Evolutionary conservation across 2,888 invertebrate genomes (phyloP), one percentile per base, ranked within the genome.

Genomic region (Coenonympha arcania): DNA sequence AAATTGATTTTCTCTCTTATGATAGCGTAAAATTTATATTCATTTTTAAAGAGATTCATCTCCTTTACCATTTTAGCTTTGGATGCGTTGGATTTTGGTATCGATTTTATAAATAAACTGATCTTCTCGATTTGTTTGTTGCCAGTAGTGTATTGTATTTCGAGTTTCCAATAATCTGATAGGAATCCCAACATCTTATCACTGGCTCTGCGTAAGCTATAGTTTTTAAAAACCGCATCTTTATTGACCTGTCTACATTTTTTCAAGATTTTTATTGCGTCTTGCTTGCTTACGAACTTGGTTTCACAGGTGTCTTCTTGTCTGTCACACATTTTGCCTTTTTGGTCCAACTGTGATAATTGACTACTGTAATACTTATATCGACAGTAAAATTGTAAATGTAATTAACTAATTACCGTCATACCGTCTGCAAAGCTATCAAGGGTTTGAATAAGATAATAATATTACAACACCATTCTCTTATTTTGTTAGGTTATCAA

Each of bases 101-200:
- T 61, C 2, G 76, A 70, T 67, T 86, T 86, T 16, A 84, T 66
- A 31, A 86, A 86, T 55, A 79, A 85, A 47, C 57, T 54, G 1
- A 76, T 56, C 0, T 59, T 50, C 58, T 66, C 64, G 44, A 39
- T 62, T 33, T 62, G 53, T n/a, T 50, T 55, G 6, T 62, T 55
- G 41, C 62, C 56, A 6, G 56, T 58, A 26, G 66, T 48, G 19
- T 68, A 28, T 45, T 59, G 50, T 9, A 85, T 71, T 63, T 71
- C 64, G 1, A 85, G 59, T 67, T 72, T 84, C 73, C 74, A 79
- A 61, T 85, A 83, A 57, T 86, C 86, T n/a, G 75, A 65, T 20
- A 83, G 56, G 55, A 79, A 85, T 13, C 86, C 86, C 48, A 86
- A 60, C 81, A 85, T 82, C 61, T 77, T 79, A 8, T 78, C 73